Evolutionary conservation across 2,888 invertebrate genomes (phyloP), one percentile per base, ranked within the genome.

Genomic region (Allophyes oxyacanthae): DNA sequence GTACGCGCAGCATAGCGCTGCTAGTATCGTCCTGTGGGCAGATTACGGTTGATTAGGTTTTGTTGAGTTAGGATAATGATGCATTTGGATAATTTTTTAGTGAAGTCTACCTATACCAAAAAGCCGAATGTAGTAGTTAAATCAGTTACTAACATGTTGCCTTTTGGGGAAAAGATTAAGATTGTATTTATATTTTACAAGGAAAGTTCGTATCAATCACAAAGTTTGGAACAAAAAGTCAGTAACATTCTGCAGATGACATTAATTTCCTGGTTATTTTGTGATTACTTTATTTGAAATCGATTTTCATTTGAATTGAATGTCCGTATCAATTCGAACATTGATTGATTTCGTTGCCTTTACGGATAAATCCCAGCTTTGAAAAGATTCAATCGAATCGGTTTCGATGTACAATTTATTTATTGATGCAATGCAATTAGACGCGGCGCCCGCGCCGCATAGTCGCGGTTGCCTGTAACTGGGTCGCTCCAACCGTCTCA

Each of bases 1-100:
- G 75, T 75, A 81, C 8, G 83, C 85, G 81, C 89, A 88, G 72
- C 81, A 79, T 60, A 92, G 80, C 88, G 90, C 89, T 82, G 90
- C 67, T 61, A 90, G 56, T 70, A 92, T 85, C 86, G 88, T 86
- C 77, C 94, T 94, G 89, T 0, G 82, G 43, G 72, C 65, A 56
- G 9, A 28, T 32, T 32, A 20, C 6, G 4, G 1, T 5, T 6
- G 7, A 10, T 55, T 40, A 56, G n/a, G 7, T 5, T 36, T 34
- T 11, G 9, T 8, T 9, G 28, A 28, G 28, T 28, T 28, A 28
- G 4, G 20, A 4, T 28, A 1, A 25, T 25, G 25, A 8, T 8
- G 8, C 1, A 28, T 28, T 28, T 28, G 28, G 28, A 28, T 2
- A 28, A 20, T 4, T 3, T 4, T 20, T 20, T 3, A 20, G n/a